phyloP scores from a whole-genome alignment of 2,113 vertebrate species.

The Symphodus melops region DNA sequence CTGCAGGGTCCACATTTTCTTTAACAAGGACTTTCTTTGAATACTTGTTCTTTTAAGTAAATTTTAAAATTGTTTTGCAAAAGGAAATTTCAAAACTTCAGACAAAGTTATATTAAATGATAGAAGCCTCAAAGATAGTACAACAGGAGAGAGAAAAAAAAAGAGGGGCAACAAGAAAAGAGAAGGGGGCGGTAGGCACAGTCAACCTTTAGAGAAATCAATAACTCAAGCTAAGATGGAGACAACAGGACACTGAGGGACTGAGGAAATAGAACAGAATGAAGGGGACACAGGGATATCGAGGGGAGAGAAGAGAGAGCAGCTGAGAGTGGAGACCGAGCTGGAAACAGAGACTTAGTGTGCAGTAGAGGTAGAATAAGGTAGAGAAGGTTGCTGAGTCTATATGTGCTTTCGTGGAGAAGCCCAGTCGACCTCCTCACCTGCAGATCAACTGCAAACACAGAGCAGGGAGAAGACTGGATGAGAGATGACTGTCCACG shows the following conservation, averaged over 20 bases:
- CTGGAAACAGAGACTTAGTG: conserved; percentile 47
- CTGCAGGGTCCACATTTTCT: too few species aligned
- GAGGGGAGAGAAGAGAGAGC: conserved; percentile 23
- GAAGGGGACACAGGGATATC: conserved; percentile 40
- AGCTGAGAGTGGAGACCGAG: conserved; percentile 5
- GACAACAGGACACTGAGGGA: conserved; percentile 58
- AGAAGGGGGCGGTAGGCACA: conserved; percentile 31
- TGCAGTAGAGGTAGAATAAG: conserved; percentile 49
- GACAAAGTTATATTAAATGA: background rate
- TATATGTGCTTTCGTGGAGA: conserved; percentile 47
- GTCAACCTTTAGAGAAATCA: conserved; percentile 76
- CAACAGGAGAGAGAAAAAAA: conserved; percentile 9
- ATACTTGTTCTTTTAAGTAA: too few species aligned
- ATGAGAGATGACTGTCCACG: conserved; percentile 54
- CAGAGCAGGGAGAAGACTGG: conserved; percentile 42
- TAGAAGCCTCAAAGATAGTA: background rate
- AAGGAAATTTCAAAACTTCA: too few species aligned
- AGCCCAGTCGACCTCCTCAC: conserved; percentile 63
- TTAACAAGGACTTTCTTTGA: too few species aligned
- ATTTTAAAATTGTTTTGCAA: too few species aligned
- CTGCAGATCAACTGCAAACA: conserved; percentile 62
- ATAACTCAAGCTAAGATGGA: conserved; percentile 69
- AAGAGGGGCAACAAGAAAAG: conserved; percentile 2
- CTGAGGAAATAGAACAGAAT: conserved; percentile 18
- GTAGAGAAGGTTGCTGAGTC: conserved; percentile 53